These are phyloP conservation scores for Schizopygopsis pylzovi DNA, from an alignment of 2,797 vertebrate species.

Conservation along the genomic window DNA sequence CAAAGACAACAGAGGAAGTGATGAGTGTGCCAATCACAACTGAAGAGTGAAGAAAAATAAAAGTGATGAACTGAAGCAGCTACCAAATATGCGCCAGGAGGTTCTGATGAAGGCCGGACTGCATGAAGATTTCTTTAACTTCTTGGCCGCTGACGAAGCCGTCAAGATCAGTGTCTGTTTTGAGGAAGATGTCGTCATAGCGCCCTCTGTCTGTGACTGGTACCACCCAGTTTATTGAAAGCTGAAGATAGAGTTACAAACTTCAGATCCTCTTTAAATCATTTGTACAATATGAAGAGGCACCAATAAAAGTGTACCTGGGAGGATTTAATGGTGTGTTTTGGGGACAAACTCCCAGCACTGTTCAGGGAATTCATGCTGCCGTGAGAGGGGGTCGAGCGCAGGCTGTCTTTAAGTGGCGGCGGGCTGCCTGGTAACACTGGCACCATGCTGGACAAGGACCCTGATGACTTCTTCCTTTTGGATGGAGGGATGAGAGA, in stretches of 20 bases:
- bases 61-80: neutral
- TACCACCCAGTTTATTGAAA: slow-evolving; percentile 89
- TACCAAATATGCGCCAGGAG: slow-evolving; percentile 97
- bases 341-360: slow-evolving; percentile 92
- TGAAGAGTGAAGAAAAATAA: neutral
- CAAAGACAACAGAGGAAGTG: slow-evolving; percentile 1
- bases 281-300: neutral
- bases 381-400: slow-evolving; percentile 93
- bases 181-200: slow-evolving; percentile 96
- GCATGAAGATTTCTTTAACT: slow-evolving; percentile 98
- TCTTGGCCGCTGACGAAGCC: slow-evolving; percentile 95
- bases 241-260: slow-evolving; percentile 62
- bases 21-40: neutral
- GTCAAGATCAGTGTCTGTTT: slow-evolving; percentile 93
- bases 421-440: slow-evolving; percentile 93
- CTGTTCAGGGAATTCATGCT: slow-evolving; percentile 96
- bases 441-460: slow-evolving; percentile 81
- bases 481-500: slow-evolving; percentile 91
- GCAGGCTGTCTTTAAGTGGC: slow-evolving; percentile 91
- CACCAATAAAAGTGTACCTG: slow-evolving; percentile 13
- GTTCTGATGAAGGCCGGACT: slow-evolving; percentile 93
- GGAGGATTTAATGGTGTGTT: slow-evolving; percentile 87
- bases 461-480: slow-evolving; percentile 85
- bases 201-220: slow-evolving; percentile 86
- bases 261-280: neutral